Evolutionary conservation across 2,113 vertebrate species (phyloP).

Genomic region (Cettia cetti): DNA sequence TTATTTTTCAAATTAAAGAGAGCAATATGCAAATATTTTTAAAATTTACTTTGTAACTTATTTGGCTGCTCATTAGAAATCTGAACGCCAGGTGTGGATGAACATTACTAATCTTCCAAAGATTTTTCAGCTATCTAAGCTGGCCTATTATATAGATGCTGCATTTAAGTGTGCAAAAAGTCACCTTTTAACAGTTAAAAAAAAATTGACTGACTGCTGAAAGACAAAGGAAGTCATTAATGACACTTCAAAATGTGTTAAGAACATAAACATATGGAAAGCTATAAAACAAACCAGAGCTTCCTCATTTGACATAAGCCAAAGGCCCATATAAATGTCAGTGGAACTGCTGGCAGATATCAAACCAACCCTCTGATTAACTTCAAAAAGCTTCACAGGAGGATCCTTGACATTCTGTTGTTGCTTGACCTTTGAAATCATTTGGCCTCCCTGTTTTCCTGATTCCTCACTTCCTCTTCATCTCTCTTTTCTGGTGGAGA

Average conservation of each 20-base stretch:
- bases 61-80: not conserved
- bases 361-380: not conserved
- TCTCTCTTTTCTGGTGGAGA: not conserved
- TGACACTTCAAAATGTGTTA: not conserved
- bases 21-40: not conserved
- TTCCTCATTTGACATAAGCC: not conserved
- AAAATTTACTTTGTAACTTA: not conserved
- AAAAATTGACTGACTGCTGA: not conserved
- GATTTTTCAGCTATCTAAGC: not conserved
- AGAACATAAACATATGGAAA: not conserved
- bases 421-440: constrained; percentile 8
- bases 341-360: not conserved
- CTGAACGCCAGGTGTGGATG: not conserved
- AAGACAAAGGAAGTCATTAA: not conserved
- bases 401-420: not conserved
- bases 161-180: not conserved
- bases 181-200: not conserved
- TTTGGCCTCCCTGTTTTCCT: not conserved
- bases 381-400: not conserved
- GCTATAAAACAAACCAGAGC: not conserved
- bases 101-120: not conserved
- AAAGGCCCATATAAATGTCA: constrained; percentile 2
- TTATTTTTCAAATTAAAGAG: not conserved
- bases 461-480: not conserved
- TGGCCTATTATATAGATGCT: accelerated